Evolutionary conservation across 35 echinoderm and acorn worm genomes (phyloP), one percentile per base, ranked within the genome.

Genomic region (Nesometra sesokonis): DNA sequence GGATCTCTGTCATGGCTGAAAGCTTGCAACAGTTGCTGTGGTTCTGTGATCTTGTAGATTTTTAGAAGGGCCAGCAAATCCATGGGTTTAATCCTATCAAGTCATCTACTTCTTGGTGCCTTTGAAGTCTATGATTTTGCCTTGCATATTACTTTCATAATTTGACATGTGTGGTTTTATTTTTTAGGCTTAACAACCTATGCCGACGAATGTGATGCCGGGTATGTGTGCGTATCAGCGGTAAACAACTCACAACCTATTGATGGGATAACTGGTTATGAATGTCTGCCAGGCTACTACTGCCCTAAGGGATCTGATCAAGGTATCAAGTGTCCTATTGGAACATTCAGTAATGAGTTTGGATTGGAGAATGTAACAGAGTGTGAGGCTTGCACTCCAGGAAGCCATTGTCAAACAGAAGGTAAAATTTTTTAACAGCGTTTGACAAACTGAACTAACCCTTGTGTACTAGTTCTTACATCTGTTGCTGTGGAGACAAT

Each of bases 291-390:
- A 0, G 95, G 95, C 23, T 98, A 98, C 77, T 98, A 98, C 86
- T 98, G 95, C 46, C 95, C 95, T 27, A 98, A 88, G 30, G 95
- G 95, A 33, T 94, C 92, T 17, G 92, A 98, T 76, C 95, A 98
- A 76, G 95, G 95, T 0, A 88, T 88, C 76, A 98, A 98, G 77
- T 98, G 95, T 83, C 95, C 95, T 9, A 57, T 89, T 32, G 95
- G 95, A 29, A 98, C 92, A n/a, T 98, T 98, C 81, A 98, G 92
- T 80, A 93, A 98, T 82, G 39, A 87, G 32, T 91, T 86, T 35
- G 95, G 95, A 32, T 85, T 98, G 13, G 95, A 98, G 37, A 98
- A 98, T 90, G 89, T 98, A 0, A 98, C 95, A 27, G 95, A 98
- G 52, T 98, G 95, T 92, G 67, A 92, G 77, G 78, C 88, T 9